Evolutionary conservation across 2,113 vertebrate genomes (phyloP).

Genomic region (Lagenorhynchus albirostris): DNA sequence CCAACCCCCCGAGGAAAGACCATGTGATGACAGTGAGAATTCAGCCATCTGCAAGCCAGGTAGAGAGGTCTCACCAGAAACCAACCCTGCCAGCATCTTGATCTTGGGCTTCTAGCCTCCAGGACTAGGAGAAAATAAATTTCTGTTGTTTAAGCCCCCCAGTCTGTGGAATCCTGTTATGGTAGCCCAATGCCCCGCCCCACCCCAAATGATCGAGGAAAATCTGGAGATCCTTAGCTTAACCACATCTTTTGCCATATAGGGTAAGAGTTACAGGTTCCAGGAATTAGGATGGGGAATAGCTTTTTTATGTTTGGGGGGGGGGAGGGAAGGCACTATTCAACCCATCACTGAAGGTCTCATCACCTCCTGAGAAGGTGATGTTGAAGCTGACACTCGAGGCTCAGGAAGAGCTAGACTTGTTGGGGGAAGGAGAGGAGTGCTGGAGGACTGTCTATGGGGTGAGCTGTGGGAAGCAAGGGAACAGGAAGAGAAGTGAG

Average conservation of each 20-base stretch:
- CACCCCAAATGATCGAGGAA: neutral
- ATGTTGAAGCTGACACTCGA: neutral
- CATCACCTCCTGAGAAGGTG: neutral
- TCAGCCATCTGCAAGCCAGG: neutral
- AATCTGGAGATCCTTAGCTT: neutral
- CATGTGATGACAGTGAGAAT: neutral
- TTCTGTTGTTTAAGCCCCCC: neutral
- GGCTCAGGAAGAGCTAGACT: neutral
- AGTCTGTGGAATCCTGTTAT: neutral
- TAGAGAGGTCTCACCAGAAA: neutral
- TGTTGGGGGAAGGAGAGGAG: neutral
- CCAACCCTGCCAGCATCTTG: no score
- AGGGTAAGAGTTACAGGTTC: neutral
- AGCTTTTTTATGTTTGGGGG: neutral
- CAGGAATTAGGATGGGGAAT: neutral
- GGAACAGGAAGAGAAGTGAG: neutral
- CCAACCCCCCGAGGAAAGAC: neutral
- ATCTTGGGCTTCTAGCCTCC: neutral
- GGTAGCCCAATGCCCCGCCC: neutral
- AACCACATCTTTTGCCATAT: neutral
- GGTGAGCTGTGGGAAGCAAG: no score
- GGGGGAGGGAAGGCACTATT: neutral
- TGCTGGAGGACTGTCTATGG: neutral
- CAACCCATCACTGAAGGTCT: neutral
- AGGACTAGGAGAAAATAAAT: neutral